Percentiles rank a stretch among this genome's conserved stretches.
These are phyloP conservation scores for Bhutanitis thaidina DNA, from an alignment of 2,888 invertebrate genomes.

Conservation along the genomic window DNA sequence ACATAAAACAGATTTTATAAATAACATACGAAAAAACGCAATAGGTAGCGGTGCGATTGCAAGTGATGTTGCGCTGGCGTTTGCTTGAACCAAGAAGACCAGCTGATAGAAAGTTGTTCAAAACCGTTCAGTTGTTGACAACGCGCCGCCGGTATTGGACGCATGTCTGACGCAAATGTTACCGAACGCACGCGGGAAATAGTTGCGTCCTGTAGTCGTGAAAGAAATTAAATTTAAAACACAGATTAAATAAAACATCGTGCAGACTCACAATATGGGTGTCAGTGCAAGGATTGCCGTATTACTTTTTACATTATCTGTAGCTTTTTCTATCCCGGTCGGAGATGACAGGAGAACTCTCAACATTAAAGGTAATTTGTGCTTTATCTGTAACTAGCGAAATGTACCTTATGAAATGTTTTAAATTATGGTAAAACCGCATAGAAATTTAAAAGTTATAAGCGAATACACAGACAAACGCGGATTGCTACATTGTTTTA, in stretches of 20 bases:
- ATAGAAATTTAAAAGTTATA: no score
- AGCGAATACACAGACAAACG: no score
- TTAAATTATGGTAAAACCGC: no score
- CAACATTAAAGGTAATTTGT: constrained; percentile 47
- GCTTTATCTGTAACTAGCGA: no score
- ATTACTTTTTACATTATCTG: constrained; percentile 59
- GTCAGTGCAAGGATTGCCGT: constrained; percentile 67
- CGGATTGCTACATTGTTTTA: no score
- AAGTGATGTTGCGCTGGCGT: constrained; percentile 50
- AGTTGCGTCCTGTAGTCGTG: constrained; percentile 61
- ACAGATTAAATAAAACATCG: constrained; percentile 29
- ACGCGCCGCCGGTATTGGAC: constrained; percentile 49
- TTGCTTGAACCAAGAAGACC: constrained; percentile 32
- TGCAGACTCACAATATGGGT: constrained; percentile 59
- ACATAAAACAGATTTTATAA: neutral
- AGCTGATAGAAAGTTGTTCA: constrained; percentile 71
- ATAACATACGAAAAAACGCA: neutral
- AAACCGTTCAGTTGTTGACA: constrained; percentile 59
- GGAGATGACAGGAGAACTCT: constrained; percentile 49
- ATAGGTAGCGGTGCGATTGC: neutral
- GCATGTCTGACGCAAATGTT: constrained; percentile 66
- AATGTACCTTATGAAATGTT: no score
- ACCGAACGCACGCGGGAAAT: constrained; percentile 69
- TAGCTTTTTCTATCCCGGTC: constrained; percentile 57
- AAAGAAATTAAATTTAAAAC: constrained; percentile 25